phyloP scores from a whole-genome alignment of 2,888 invertebrate species.

The Leptinotarsa rubiginosa region DNA sequence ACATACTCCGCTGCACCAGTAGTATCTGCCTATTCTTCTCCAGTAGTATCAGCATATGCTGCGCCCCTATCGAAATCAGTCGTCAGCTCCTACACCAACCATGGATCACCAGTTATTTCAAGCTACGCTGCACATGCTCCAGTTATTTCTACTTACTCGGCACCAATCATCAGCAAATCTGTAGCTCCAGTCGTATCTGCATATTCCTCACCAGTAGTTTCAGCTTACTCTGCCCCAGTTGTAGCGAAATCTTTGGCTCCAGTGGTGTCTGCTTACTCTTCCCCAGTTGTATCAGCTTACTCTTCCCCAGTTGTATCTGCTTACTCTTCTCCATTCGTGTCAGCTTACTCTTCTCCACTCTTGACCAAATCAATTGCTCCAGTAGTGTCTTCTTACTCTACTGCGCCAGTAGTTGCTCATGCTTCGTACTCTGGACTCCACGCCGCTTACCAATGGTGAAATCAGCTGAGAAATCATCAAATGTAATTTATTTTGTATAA shows the following conservation, averaged over 20 bases:
- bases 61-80: conserved; percentile 28
- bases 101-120: not conserved
- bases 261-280: conserved; percentile 22
- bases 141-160: conserved; percentile 49
- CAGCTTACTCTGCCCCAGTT: conserved; percentile 53
- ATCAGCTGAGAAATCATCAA: not conserved
- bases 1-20: conserved; percentile 61
- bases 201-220: conserved; percentile 41
- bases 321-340: conserved; percentile 69
- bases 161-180: conserved; percentile 46
- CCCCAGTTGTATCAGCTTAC: conserved; percentile 58
- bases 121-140: conserved; percentile 34
- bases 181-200: conserved; percentile 43
- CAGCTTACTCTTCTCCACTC: conserved; percentile 49
- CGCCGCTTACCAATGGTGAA: conserved; percentile 20
- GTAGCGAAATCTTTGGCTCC: conserved; percentile 49
- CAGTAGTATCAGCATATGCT: conserved; percentile 8
- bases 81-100: conserved; percentile 48
- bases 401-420: conserved; percentile 26
- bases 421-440: conserved; percentile 5
- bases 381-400: conserved; percentile 67
- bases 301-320: conserved; percentile 70
- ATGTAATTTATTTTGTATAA: conserved; percentile 22
- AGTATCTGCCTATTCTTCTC: conserved; percentile 55
- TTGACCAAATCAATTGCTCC: conserved; percentile 69